Evolutionary conservation across 2,888 invertebrate genomes (phyloP).

Genomic region (Minunthozetes semirufus): DNA sequence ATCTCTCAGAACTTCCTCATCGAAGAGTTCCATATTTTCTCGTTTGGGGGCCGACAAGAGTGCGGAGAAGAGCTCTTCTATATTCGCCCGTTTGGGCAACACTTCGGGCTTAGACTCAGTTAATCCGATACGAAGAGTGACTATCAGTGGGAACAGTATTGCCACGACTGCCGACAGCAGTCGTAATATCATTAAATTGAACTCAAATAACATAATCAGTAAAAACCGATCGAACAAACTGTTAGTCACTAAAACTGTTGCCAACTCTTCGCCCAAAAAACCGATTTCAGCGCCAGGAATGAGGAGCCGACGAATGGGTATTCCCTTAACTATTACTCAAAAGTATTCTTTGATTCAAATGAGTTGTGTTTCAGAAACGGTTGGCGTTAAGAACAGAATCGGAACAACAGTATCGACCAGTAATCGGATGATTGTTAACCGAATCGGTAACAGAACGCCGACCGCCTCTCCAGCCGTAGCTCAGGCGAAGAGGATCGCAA

Average conservation of each 20-base stretch:
- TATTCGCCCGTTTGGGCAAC: slow-evolving; percentile 17
- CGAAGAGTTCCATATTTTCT: slow-evolving; percentile 1
- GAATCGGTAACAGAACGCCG: not conserved
- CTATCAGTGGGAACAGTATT: slow-evolving; percentile 15
- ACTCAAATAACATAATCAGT: not conserved
- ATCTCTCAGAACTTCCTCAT: not conserved
- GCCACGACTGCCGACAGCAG: not conserved
- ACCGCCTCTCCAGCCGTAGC: slow-evolving; percentile 8
- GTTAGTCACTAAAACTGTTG: not conserved
- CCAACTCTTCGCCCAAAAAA: not conserved
- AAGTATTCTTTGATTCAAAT: not conserved
- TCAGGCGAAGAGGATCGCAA: slow-evolving; percentile 14
- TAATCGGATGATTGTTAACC: slow-evolving; percentile 1
- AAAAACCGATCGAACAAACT: not conserved
- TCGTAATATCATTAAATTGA: not conserved
- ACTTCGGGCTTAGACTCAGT: not conserved
- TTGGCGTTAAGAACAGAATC: slow-evolving; percentile 19
- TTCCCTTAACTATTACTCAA: not conserved
- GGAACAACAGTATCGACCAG: not conserved
- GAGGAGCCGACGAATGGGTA: not conserved
- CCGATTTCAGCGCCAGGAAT: slow-evolving; percentile 8
- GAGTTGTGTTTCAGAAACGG: not conserved
- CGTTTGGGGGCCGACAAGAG: not conserved
- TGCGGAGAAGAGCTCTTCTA: not conserved
- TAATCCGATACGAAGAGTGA: not conserved